Evolutionary conservation across 2,797 vertebrate genomes (phyloP).

Genomic region (Pantherophis alleghaniensis): DNA sequence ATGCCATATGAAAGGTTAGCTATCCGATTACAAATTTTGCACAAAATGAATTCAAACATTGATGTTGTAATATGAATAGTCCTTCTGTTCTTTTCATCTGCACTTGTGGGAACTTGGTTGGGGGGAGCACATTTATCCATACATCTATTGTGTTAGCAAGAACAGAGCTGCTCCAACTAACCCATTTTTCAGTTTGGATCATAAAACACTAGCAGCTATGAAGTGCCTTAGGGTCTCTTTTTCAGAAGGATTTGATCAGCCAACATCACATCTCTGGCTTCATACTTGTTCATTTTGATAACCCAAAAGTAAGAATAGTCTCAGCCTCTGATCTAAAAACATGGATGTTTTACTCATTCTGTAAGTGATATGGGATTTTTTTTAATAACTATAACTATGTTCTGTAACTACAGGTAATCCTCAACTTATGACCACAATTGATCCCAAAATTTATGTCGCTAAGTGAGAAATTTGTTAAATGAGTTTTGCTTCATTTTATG

Average conservation of each 20-base stretch:
- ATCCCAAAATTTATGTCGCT: no score
- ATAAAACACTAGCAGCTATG: constrained; percentile 5
- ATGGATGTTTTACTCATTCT: constrained; percentile 16
- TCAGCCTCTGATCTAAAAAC: background rate
- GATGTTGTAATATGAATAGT: background rate
- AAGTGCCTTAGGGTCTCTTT: background rate
- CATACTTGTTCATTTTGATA: constrained; percentile 2
- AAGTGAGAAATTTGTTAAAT: no score
- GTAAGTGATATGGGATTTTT: background rate
- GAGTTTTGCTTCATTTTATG: no score
- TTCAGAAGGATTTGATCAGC: background rate
- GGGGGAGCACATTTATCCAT: rapidly evolving
- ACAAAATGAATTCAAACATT: background rate
- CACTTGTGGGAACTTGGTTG: background rate
- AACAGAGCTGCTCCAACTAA: background rate
- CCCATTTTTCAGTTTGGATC: background rate
- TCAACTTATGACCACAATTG: no score
- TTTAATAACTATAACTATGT: constrained; percentile 18
- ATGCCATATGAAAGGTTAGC: background rate
- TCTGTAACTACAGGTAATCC: background rate
- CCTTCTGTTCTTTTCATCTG: background rate
- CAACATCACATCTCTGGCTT: background rate
- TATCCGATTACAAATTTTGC: background rate
- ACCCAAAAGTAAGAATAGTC: background rate
- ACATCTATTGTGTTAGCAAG: background rate